These are phyloP conservation scores for Cephus pulcher DNA, from an alignment of 2,888 invertebrate species.

Conservation along the genomic window DNA sequence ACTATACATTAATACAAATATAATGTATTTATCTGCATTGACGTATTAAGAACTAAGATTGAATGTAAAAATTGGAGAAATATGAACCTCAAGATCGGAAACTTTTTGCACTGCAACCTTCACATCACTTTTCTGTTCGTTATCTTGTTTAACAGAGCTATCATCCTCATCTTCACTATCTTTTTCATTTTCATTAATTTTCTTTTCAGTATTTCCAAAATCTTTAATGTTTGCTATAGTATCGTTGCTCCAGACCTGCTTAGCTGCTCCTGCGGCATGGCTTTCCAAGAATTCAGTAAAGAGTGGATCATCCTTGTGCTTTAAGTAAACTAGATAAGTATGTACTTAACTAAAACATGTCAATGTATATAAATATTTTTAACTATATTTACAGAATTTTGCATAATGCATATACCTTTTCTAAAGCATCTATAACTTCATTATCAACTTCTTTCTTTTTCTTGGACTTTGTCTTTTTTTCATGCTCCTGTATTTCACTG, in stretches of 20 bases:
- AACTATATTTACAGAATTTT: slow-evolving; percentile 4
- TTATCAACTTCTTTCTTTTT: slow-evolving; percentile 47
- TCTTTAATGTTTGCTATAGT: slow-evolving; percentile 51
- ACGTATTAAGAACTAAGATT: slow-evolving; percentile 5
- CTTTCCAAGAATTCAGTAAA: slow-evolving; percentile 91
- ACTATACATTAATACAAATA: slow-evolving; percentile 67
- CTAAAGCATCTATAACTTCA: slow-evolving; percentile 76
- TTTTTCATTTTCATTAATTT: slow-evolving; percentile 59
- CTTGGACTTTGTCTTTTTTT: slow-evolving; percentile 53
- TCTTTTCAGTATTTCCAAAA: slow-evolving; percentile 39
- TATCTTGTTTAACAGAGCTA: slow-evolving; percentile 21
- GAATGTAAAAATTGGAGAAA: slow-evolving; percentile 19
- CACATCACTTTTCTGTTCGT: slow-evolving; percentile 51
- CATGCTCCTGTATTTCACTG: slow-evolving; percentile 47
- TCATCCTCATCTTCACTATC: slow-evolving; percentile 60
- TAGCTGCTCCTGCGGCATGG: slow-evolving; percentile 71
- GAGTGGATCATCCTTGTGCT: slow-evolving; percentile 88
- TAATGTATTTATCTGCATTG: slow-evolving; percentile 32
- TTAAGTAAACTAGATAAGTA: slow-evolving; percentile 38
- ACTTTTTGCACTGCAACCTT: slow-evolving; percentile 80
- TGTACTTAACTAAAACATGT: slow-evolving; percentile 9
- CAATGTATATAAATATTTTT: slow-evolving; percentile 12
- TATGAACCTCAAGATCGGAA: slow-evolving; percentile 78
- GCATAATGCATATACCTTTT: slow-evolving; percentile 68
- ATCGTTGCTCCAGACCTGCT: slow-evolving; percentile 71